phyloP scores from a whole-genome alignment of 2,113 vertebrate genomes.

The Bos taurus region DNA sequence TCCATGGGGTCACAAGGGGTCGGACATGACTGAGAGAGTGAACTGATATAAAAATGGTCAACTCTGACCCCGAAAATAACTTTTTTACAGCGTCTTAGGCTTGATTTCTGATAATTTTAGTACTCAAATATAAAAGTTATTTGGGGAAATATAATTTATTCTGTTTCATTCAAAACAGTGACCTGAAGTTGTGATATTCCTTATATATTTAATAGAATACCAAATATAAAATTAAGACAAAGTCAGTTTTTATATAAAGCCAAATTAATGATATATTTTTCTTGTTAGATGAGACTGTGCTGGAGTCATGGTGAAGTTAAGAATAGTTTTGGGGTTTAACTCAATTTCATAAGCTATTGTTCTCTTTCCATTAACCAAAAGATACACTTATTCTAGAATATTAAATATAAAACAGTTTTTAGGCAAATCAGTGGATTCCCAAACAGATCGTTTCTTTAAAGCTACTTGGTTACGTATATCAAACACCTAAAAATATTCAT shows the following conservation, averaged over 20 bases:
- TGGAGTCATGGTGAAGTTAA: background rate
- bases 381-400: background rate
- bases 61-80: background rate
- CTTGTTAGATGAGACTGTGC: background rate
- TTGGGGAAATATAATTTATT: background rate
- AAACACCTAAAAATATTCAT: background rate
- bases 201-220: background rate
- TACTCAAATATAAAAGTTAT: background rate
- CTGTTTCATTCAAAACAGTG: background rate
- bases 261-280: background rate
- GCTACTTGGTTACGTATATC: background rate
- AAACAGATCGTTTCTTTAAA: background rate
- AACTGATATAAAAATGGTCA: background rate
- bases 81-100: background rate
- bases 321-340: background rate
- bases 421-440: background rate
- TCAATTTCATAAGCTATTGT: background rate
- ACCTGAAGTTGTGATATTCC: background rate
- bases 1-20: background rate
- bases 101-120: background rate
- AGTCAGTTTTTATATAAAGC: background rate
- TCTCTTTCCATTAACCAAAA: background rate
- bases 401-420: background rate
- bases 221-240: background rate
- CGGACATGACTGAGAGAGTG: background rate